phyloP scores from a whole-genome alignment of 1,140 invertebrate species.

The Tetramorium alpestre region DNA sequence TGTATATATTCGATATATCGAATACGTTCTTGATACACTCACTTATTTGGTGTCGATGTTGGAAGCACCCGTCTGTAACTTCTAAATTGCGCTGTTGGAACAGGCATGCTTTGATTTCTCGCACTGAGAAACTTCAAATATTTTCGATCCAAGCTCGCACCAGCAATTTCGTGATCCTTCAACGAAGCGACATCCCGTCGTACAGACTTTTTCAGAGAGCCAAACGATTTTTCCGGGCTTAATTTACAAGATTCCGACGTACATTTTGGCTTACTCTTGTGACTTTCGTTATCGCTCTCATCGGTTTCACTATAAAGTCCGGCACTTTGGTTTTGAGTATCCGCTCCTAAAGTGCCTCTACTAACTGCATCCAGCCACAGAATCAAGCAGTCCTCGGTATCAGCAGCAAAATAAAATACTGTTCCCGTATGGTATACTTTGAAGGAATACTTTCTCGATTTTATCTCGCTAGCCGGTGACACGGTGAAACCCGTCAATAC shows the following conservation, averaged over 20 bases:
- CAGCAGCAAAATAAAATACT: conserved; percentile 96
- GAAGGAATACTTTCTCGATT: conserved; percentile 93
- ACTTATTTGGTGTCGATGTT: conserved; percentile 77
- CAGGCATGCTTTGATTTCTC: conserved; percentile 88
- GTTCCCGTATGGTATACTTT: conserved; percentile 96
- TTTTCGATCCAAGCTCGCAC: conserved; percentile 91
- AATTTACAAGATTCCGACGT: conserved; percentile 77
- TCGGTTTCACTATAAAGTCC: conserved; percentile 93
- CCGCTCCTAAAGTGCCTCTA: conserved; percentile 88
- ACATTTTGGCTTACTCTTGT: conserved; percentile 78
- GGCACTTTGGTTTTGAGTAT: conserved; percentile 82
- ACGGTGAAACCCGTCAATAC: conserved; percentile 94
- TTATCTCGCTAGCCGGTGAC: conserved; percentile 92
- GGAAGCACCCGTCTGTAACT: conserved; percentile 89
- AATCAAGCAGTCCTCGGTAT: conserved; percentile 90
- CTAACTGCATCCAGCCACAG: conserved; percentile 91
- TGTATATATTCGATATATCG: background rate
- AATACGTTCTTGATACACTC: background rate
- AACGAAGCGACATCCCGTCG: conserved; percentile 81
- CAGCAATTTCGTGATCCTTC: conserved; percentile 80
- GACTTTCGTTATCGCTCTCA: conserved; percentile 89
- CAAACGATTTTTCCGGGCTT: conserved; percentile 85
- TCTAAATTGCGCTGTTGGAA: conserved; percentile 92
- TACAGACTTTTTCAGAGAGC: conserved; percentile 89
- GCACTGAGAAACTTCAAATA: conserved; percentile 88